Conservation (phyloP, 2,113 vertebrate genomes). For the Neogale vison region DNA sequence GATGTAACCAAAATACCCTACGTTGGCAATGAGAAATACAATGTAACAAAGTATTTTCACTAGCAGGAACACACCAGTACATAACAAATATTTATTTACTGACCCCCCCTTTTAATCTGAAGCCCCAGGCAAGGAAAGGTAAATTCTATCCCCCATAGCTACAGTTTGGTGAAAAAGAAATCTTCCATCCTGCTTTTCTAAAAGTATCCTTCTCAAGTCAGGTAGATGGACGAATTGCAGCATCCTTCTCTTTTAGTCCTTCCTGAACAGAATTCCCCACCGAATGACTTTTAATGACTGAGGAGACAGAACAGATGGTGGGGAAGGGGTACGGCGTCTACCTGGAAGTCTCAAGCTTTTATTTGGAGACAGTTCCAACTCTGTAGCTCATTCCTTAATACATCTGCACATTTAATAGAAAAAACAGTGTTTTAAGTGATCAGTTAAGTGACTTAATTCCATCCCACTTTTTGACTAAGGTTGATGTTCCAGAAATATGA, state of each 20-base stretch:
- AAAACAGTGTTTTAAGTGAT: neutral
- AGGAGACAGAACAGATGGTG: neutral
- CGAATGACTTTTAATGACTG: neutral
- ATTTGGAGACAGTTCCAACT: constrained; percentile 32
- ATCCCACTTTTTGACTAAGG: neutral
- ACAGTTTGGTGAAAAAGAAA: constrained; percentile 41
- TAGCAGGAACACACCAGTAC: constrained; percentile 15
- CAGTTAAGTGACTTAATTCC: constrained; percentile 7
- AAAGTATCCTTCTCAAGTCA: constrained; percentile 5
- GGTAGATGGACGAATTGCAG: neutral
- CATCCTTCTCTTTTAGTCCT: neutral
- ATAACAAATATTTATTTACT: constrained; percentile 53
- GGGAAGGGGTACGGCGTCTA: neutral
- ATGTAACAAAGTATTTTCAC: constrained; percentile 4
- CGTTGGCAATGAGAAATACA: neutral
- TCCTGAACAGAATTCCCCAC: neutral
- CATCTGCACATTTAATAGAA: neutral
- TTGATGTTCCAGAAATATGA: neutral
- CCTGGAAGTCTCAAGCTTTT: constrained; percentile 12
- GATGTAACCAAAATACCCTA: neutral
- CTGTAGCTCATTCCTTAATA: neutral
- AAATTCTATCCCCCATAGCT: constrained; percentile 22
- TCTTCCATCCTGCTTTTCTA: neutral
- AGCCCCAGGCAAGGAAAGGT: neutral
- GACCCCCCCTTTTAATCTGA: neutral